phyloP scores from a whole-genome alignment of 2,113 vertebrate species.

The Eurypyga helias region DNA sequence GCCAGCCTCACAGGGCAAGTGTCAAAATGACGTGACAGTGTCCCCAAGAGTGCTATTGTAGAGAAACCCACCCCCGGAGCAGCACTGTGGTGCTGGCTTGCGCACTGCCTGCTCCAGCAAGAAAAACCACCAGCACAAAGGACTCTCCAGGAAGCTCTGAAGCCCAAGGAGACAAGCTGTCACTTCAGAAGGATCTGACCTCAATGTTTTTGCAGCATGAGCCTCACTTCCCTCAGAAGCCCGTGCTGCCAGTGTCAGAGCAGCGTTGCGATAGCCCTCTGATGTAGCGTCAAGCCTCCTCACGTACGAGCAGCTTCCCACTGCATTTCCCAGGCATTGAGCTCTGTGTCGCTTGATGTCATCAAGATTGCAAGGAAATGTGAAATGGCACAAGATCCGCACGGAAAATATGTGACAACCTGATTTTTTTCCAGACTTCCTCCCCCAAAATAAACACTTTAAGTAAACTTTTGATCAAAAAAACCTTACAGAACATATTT shows the following conservation, averaged over 20 bases:
- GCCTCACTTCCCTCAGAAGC: background rate
- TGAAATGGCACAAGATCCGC: background rate
- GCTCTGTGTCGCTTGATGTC: background rate
- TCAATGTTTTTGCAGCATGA: background rate
- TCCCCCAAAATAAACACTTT: background rate
- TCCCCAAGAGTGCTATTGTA: background rate
- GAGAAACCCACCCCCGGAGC: accelerated
- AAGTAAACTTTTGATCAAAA: conserved; percentile 7
- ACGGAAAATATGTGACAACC: conserved; percentile 9
- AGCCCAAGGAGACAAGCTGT: background rate
- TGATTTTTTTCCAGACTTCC: conserved; percentile 13
- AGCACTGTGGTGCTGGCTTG: accelerated
- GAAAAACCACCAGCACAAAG: background rate
- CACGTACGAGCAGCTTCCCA: background rate
- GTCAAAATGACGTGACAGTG: background rate
- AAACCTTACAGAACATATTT: background rate
- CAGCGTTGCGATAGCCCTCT: accelerated
- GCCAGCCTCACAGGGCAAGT: background rate
- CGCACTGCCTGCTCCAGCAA: background rate
- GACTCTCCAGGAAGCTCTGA: background rate
- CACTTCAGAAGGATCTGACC: conserved; percentile 18
- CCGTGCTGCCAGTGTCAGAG: background rate
- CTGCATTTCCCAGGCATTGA: conserved; percentile 19
- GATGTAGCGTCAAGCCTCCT: background rate
- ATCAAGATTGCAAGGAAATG: conserved; percentile 15